Percentiles rank a stretch among this genome's conserved stretches.
Conservation (phyloP, 2,888 invertebrate genomes). For the Acanthoscelides obtectus region DNA sequence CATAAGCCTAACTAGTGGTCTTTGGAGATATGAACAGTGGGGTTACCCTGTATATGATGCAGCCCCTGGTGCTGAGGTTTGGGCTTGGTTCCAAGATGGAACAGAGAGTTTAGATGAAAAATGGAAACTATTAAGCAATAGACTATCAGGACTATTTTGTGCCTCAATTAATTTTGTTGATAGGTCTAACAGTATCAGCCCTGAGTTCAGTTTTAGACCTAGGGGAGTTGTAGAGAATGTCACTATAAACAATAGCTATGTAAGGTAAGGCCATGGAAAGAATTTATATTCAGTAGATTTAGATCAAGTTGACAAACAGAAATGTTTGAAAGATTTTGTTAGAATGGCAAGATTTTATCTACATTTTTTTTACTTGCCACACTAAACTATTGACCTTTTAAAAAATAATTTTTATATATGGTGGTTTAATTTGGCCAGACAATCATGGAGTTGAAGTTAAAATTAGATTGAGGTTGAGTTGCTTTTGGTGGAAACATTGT, state of each 20-base stretch:
- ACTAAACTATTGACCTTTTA: no score
- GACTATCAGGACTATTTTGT: constrained; percentile 92
- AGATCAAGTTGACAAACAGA: no score
- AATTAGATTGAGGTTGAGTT: no score
- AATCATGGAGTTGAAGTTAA: no score
- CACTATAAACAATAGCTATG: constrained; percentile 45
- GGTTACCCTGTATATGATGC: constrained; percentile 88
- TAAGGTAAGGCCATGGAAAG: constrained; percentile 24
- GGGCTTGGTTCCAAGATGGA: constrained; percentile 81
- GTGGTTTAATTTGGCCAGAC: no score
- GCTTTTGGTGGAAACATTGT: no score
- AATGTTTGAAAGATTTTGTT: not conserved
- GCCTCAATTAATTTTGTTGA: constrained; percentile 94
- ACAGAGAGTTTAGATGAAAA: constrained; percentile 68
- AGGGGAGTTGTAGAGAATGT: constrained; percentile 53
- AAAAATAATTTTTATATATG: no score
- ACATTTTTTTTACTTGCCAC: no score
- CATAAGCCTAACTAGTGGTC: constrained; percentile 85
- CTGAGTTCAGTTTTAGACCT: constrained; percentile 79
- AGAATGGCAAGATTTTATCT: not conserved
- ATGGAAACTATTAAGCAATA: constrained; percentile 86
- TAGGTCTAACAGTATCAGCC: constrained; percentile 75
- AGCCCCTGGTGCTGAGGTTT: constrained; percentile 90
- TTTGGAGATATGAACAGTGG: constrained; percentile 93
- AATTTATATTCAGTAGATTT: no score